A percentile compares a stretch with the other conserved stretches of the same genome.
phyloP scores from a whole-genome alignment of 2,113 vertebrate genomes.

The Onychorhynchus coronatus region DNA sequence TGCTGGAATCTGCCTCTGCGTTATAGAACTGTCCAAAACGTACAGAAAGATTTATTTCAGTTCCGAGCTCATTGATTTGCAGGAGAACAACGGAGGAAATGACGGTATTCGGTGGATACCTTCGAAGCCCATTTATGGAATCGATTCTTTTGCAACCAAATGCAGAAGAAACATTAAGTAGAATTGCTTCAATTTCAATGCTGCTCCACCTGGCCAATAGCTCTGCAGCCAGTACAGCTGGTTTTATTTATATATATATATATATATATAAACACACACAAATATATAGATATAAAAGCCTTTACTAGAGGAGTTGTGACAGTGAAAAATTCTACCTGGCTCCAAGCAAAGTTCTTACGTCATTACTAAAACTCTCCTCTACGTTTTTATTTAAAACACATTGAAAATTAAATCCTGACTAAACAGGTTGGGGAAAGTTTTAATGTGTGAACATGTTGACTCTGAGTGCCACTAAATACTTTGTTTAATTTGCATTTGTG shows the following conservation, averaged over 20 bases:
- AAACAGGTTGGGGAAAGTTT: neutral
- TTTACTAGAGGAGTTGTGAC: neutral
- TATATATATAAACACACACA: rapidly evolving
- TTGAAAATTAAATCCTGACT: neutral
- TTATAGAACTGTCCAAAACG: neutral
- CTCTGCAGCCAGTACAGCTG: neutral
- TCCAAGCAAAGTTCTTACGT: neutral
- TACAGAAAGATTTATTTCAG: neutral
- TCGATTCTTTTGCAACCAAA: neutral
- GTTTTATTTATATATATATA: neutral
- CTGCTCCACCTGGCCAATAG: neutral
- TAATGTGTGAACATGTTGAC: neutral
- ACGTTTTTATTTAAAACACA: neutral
- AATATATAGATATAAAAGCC: rapidly evolving
- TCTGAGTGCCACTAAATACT: neutral
- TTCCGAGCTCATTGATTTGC: neutral
- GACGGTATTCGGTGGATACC: rapidly evolving
- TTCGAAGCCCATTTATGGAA: neutral
- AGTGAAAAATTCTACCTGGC: neutral
- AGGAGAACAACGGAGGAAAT: neutral
- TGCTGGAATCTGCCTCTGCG: neutral
- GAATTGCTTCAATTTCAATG: neutral
- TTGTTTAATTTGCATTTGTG: conserved; percentile 13
- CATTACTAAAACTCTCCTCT: neutral
- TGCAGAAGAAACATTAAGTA: neutral